phyloP scores from a whole-genome alignment of 1,140 invertebrate species.

The Archegozetes longisetosus region DNA sequence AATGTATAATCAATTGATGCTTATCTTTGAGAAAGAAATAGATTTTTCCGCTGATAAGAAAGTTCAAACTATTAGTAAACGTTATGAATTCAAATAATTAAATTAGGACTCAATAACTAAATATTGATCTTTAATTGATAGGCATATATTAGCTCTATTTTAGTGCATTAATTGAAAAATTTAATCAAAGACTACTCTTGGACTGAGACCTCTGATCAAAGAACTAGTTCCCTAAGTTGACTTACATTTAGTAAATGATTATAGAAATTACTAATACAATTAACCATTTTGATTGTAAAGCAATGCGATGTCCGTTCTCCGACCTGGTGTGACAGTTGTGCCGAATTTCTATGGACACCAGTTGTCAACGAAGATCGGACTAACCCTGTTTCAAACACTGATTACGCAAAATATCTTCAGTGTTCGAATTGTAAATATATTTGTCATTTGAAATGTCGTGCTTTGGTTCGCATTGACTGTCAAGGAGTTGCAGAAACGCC shows the following conservation, averaged over 20 bases:
- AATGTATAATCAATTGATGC: too few relatives aligned
- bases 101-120: too few relatives aligned
- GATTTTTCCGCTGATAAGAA: too few relatives aligned
- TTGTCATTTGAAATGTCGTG: constrained; percentile 34
- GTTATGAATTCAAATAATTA: too few relatives aligned
- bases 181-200: neutral
- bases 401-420: constrained; percentile 14
- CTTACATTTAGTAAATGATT: neutral
- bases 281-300: neutral
- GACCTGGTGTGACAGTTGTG: constrained; percentile 38
- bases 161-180: too few relatives aligned
- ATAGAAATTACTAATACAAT: neutral
- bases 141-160: too few relatives aligned
- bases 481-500: constrained; percentile 18
- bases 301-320: constrained; percentile 26
- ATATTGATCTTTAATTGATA: too few relatives aligned
- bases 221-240: neutral
- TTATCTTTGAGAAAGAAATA: too few relatives aligned
- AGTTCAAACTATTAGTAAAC: too few relatives aligned
- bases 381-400: neutral
- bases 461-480: constrained; percentile 36
- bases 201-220: neutral
- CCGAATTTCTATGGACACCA: constrained; percentile 37
- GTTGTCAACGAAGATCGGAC: constrained; percentile 7
- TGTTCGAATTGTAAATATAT: constrained; percentile 36